Base-by-base conservation (phyloP, 2,888 invertebrate genomes). In the Drosophila histrio region DNA sequence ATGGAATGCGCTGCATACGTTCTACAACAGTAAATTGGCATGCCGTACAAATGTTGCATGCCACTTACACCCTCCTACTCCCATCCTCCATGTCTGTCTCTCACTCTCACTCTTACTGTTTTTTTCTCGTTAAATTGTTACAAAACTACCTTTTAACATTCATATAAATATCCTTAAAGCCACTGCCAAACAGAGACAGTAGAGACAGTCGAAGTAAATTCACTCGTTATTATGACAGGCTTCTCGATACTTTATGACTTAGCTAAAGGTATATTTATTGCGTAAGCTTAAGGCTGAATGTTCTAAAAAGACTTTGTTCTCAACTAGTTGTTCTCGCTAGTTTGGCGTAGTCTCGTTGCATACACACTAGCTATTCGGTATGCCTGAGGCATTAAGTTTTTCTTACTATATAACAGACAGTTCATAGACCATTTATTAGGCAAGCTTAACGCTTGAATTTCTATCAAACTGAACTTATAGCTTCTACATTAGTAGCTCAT, bases 1-100 rank as follows among this genome's bases (percentile, higher is more conserved):
- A 65, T 65, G 64, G 69, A 69, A 74, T 70, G 74, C 74, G 63
- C 57, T 73, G 69, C 74, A 58, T 56, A 61, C 73, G 64, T 73
- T 73, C 68, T 60, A 30, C 41, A 53, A 22, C 38, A 47, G 41
- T 67, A 72, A 67, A 72, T 72, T 63, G 68, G 53, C 68, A 57
- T 68, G 56, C 54, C 50, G 34, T 17, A 47, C 52, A 41, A 62
- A 58, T 61, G 66, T 47, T 52, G 58, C 67, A 59, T 38, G 43
- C 39, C 38, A 32, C 39, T 30, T 15, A 17, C 19, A 32, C 24
- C 34, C 22, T 11, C 47, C 30, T 9, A 11, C 7, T 19, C 19
- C 3, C 17, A 8, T 15, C 11, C 6, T 9, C 8, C n/a, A 3
- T 19, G 4, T 11, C 2, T 17, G 5, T 21, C 3, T 32, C 28